Evolutionary conservation across 2,113 vertebrate genomes (phyloP).

Genomic region (Anser cygnoides): DNA sequence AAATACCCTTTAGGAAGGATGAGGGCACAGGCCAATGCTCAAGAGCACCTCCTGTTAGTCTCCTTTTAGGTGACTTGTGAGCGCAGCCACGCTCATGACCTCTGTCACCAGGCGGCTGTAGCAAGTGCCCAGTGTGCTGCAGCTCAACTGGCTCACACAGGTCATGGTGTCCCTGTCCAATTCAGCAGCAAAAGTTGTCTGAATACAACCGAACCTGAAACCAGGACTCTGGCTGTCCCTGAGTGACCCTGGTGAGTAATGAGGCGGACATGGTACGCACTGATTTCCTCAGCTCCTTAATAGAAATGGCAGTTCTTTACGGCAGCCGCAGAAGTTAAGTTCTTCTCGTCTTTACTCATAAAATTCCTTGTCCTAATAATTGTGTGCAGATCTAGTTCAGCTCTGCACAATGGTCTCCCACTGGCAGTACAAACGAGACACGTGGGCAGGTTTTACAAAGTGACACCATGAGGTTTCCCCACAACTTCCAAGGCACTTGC

Average conservation of each 20-base stretch:
- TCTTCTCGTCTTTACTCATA: neutral
- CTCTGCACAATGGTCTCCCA: neutral
- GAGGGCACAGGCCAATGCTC: neutral
- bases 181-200: neutral
- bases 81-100: neutral
- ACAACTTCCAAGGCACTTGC: neutral
- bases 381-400: neutral
- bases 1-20: neutral
- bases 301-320: neutral
- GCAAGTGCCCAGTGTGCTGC: neutral
- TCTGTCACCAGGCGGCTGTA: neutral
- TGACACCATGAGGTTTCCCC: neutral
- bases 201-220: neutral
- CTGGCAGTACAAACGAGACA: neutral
- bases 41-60: neutral
- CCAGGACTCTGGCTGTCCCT: neutral
- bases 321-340: neutral
- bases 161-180: neutral
- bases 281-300: neutral
- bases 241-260: neutral
- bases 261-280: neutral
- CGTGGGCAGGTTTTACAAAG: neutral
- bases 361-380: neutral
- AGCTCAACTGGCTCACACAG: rapidly evolving
- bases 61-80: neutral